Conservation (phyloP, 2,113 vertebrate species). For the Excalfactoria chinensis region DNA sequence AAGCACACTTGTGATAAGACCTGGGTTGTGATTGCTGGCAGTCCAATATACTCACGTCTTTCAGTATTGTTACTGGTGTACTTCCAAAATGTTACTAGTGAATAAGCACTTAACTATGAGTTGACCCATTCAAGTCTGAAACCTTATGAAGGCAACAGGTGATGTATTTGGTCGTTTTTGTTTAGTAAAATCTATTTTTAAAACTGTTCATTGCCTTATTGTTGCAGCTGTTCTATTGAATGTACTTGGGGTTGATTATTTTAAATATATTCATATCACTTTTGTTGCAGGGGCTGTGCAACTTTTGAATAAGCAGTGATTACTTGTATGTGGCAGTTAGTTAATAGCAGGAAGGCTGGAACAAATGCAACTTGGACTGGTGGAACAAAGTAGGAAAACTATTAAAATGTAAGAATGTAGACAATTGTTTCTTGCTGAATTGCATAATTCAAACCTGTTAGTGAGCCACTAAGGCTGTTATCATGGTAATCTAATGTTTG, state of each 20-base stretch:
- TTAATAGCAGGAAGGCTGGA: slow-evolving; percentile 6
- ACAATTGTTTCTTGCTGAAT: background rate
- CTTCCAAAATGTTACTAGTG: background rate
- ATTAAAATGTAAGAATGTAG: background rate
- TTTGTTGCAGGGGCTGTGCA: slow-evolving; percentile 32
- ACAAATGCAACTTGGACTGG: background rate
- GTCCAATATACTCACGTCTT: slow-evolving; percentile 49
- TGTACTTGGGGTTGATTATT: slow-evolving; percentile 50
- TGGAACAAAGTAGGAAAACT: background rate
- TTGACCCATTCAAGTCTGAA: background rate
- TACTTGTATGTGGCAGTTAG: background rate
- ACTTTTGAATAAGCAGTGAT: slow-evolving; percentile 24
- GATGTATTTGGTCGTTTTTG: slow-evolving; percentile 14
- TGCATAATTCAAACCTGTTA: background rate
- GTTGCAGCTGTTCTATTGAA: slow-evolving; percentile 49
- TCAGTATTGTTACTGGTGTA: slow-evolving; percentile 11
- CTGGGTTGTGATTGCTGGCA: slow-evolving; percentile 64
- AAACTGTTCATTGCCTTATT: slow-evolving; percentile 59
- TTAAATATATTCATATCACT: slow-evolving; percentile 40
- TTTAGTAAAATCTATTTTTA: slow-evolving; percentile 42
- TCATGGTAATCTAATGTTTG: background rate
- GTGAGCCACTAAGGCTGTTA: background rate
- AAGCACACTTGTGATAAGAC: background rate
- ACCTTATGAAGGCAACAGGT: background rate
- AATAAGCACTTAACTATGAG: slow-evolving; percentile 36